Evolutionary conservation across 2,113 vertebrate genomes (phyloP), one percentile per base, ranked within the genome.

Genomic region (Dipodomys merriami): DNA sequence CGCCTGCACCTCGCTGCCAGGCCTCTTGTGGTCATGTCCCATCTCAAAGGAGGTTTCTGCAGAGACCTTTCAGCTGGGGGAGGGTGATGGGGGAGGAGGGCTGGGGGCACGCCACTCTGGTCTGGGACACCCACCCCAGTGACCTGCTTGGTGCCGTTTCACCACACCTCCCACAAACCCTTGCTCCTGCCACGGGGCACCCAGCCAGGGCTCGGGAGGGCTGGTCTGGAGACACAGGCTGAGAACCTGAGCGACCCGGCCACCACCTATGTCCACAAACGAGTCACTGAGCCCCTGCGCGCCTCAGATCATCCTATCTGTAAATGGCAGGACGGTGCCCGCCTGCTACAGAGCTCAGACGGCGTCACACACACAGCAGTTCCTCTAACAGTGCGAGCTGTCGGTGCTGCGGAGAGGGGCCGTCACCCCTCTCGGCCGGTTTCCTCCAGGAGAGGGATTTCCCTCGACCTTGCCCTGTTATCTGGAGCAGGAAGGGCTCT

Each of bases 71-170:
- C 8, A 39, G 35, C 35, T 11, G 49, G 49, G 8, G 49, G 49
- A 11, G 49, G 49, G 2, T 7, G 35, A 3, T 3, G 35, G 35
- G 35, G 4, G 35, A n/a, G n/a, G n/a, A 4, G 35, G 4, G 35
- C 3, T 3, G 35, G 35, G 35, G 35, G 35, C 35, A 39, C 49
- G 2, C 62, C 60, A 6, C 19, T 8, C 2, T 62, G 44, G 68
- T 57, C 35, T 73, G 3, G 0, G 8, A 79, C 33, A 7, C 0
- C 1, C 3, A 2, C 25, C 60, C n/a, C 23, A 6, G 20, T 0
- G 10, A 35, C 29, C 23, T 7, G 49, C 49, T 44, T 12, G 1
- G 0, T 30, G 72, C 44, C 23, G 2, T 30, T 39, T 7, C 15
- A 12, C n/a, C 25, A 49, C 15, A 7, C 7, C 10, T 27, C 39